These are phyloP conservation scores for Zootermopsis nevadensis DNA, from an alignment of 2,888 invertebrate species.

Conservation along the genomic window DNA sequence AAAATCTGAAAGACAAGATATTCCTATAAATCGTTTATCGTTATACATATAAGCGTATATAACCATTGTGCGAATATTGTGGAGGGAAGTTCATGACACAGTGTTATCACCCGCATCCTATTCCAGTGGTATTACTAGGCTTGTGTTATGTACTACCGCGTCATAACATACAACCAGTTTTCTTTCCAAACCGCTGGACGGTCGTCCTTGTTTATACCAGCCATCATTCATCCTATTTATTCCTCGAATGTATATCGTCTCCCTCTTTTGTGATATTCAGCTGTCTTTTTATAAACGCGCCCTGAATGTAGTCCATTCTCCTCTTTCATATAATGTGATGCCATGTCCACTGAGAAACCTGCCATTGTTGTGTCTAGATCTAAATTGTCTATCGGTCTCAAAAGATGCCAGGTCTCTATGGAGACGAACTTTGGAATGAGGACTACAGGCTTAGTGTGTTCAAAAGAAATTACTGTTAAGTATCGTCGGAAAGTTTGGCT, in stretches of 20 bases:
- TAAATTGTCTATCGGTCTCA: conserved; percentile 36
- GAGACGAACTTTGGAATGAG: background rate
- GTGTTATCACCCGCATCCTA: no score
- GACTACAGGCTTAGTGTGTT: no score
- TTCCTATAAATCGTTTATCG: no score
- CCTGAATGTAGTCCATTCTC: conserved; percentile 17
- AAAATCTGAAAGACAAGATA: no score
- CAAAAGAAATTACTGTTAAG: no score
- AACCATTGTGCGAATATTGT: no score
- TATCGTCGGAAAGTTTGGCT: no score
- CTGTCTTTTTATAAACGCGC: background rate
- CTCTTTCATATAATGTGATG: background rate
- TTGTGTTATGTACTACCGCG: no score
- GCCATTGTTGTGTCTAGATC: conserved; percentile 30
- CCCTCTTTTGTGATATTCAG: background rate
- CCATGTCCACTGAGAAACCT: conserved; percentile 18
- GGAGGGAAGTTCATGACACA: no score
- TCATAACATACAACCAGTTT: background rate
- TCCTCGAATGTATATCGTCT: background rate
- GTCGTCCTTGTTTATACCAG: background rate
- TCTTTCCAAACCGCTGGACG: background rate
- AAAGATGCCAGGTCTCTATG: conserved; percentile 15
- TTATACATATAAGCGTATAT: no score
- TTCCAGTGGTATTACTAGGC: no score
- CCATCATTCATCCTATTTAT: background rate